Evolutionary conservation across 2,113 vertebrate genomes (phyloP).

Genomic region (Barnardius zonarius): DNA sequence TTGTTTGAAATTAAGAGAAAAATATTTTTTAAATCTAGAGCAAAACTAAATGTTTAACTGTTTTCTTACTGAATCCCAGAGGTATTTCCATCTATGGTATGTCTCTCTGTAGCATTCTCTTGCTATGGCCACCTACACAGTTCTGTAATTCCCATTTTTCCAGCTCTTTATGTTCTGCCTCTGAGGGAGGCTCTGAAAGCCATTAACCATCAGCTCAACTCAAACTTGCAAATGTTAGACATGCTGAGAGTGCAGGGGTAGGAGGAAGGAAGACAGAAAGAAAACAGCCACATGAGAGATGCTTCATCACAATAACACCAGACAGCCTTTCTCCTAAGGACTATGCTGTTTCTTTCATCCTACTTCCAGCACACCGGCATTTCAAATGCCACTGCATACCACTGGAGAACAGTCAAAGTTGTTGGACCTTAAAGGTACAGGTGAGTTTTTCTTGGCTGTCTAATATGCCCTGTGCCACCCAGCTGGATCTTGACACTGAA

Average conservation of each 20-base stretch:
- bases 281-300: background rate
- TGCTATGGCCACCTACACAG: background rate
- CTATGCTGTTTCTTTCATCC: background rate
- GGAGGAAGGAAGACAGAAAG: background rate
- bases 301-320: background rate
- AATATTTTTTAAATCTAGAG: background rate
- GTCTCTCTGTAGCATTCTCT: background rate
- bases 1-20: background rate
- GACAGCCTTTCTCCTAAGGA: background rate
- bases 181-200: background rate
- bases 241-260: background rate
- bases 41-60: background rate
- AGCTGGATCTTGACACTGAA: background rate
- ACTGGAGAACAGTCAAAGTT: background rate
- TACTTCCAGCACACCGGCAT: background rate
- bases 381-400: background rate
- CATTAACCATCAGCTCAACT: slow-evolving; percentile 3
- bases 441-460: background rate
- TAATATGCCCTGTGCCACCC: background rate
- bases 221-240: background rate
- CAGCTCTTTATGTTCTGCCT: background rate
- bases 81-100: background rate
- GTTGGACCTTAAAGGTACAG: background rate
- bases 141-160: slow-evolving; percentile 12
- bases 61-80: background rate